phyloP scores from a whole-genome alignment of 2,113 vertebrate genomes.

The Poeciliopsis occidentalis region DNA sequence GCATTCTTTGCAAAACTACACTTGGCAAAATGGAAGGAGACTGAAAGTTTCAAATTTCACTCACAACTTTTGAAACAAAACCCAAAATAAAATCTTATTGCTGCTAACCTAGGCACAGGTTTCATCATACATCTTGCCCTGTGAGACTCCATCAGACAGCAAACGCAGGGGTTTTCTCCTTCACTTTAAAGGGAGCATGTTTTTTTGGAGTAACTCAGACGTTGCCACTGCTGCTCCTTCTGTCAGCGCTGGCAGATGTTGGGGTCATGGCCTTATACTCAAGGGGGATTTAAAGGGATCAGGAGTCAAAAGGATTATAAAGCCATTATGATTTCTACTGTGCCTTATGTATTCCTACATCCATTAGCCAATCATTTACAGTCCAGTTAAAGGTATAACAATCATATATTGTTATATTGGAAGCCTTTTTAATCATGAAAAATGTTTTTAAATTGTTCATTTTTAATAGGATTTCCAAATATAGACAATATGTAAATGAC shows the following conservation, averaged over 20 bases:
- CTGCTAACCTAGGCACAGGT: not conserved
- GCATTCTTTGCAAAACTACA: too few species aligned
- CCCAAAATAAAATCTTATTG: too few species aligned
- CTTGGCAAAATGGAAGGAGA: too few species aligned
- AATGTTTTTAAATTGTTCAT: too few species aligned
- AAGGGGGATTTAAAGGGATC: constrained; percentile 54
- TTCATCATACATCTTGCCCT: constrained; percentile 44
- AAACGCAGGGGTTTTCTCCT: constrained; percentile 26
- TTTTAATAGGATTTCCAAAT: too few species aligned
- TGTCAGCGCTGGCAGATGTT: constrained; percentile 59
- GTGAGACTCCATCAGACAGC: constrained; percentile 27
- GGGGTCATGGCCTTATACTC: constrained; percentile 50
- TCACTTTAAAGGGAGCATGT: constrained; percentile 56
- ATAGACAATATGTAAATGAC: too few species aligned
- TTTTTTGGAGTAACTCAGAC: constrained; percentile 60
- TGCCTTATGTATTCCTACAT: constrained; percentile 13
- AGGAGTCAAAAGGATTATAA: constrained; percentile 58
- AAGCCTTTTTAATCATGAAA: too few species aligned
- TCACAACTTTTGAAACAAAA: too few species aligned
- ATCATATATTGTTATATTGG: not conserved
- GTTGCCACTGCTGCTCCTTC: constrained; percentile 28
- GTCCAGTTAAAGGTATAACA: not conserved
- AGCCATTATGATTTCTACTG: constrained; percentile 48
- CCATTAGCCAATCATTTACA: constrained; percentile 24
- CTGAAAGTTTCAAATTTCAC: too few species aligned